Conservation (phyloP, 2,888 invertebrate species). For the Drosophila mulleri region DNA sequence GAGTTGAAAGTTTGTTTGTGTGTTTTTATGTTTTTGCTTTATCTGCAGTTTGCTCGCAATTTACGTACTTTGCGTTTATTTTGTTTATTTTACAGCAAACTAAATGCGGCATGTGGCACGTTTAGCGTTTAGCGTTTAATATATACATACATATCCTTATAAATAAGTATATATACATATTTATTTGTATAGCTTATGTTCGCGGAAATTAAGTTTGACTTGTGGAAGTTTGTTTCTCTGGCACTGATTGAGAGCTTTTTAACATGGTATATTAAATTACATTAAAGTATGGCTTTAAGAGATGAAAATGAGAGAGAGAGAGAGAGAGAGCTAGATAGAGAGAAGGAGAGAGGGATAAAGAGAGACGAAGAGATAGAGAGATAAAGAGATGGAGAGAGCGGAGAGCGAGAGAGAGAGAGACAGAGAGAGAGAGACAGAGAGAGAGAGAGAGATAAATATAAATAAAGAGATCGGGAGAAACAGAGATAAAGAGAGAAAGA, state of each 20-base stretch:
- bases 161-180: conserved; percentile 6
- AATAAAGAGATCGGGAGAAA: too few relatives aligned
- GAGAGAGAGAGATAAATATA: too few relatives aligned
- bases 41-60: conserved; percentile 70
- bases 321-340: not conserved
- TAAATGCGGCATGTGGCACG: conserved; percentile 42
- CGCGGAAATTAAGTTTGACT: conserved; percentile 63
- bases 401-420: not conserved
- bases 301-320: not conserved
- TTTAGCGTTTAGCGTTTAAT: conserved; percentile 4
- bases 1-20: conserved; percentile 37
- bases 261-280: conserved; percentile 6
- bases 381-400: too few relatives aligned
- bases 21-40: conserved; percentile 51
- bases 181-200: conserved; percentile 31
- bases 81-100: conserved; percentile 20
- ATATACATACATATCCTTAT: not conserved
- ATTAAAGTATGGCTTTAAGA: not conserved
- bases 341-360: not conserved
- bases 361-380: not conserved
- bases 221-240: conserved; percentile 21
- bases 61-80: conserved; percentile 55
- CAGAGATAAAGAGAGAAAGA: too few relatives aligned
- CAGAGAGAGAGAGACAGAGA: too few relatives aligned
- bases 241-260: conserved; percentile 3